Conservation (phyloP, 2,113 vertebrate genomes). For the Eubucco bourcierii region DNA sequence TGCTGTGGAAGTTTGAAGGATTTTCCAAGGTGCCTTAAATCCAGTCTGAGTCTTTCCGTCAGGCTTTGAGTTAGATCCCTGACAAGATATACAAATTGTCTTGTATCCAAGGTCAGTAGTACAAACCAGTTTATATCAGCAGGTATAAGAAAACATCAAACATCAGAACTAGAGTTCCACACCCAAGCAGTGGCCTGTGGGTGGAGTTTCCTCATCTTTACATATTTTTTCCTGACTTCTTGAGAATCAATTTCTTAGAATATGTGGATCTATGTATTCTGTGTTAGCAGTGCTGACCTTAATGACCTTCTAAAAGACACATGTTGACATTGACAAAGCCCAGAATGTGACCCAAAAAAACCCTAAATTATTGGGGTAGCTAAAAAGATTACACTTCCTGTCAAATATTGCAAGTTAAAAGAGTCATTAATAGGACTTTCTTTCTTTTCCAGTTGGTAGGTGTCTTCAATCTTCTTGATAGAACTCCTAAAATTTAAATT, state of each 20-base stretch:
- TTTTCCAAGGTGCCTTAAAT: neutral
- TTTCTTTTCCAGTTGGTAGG: no score
- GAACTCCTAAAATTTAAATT: no score
- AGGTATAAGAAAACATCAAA: neutral
- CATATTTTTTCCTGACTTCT: neutral
- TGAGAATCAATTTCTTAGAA: neutral
- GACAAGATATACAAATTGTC: neutral
- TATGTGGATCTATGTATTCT: neutral
- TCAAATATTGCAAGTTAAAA: neutral
- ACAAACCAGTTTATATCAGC: neutral
- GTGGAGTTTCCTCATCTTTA: neutral
- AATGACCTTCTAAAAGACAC: neutral
- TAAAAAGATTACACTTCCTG: neutral
- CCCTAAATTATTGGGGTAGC: neutral
- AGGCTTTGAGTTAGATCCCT: conserved; percentile 4
- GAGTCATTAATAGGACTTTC: neutral
- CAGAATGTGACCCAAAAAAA: neutral
- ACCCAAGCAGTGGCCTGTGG: neutral
- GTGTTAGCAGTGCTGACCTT: neutral
- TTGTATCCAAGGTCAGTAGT: neutral
- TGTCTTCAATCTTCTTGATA: no score
- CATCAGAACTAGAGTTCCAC: neutral
- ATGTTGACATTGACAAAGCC: neutral
- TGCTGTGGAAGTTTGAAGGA: neutral
- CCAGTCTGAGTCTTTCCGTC: neutral